Evolutionary conservation across 2,888 invertebrate genomes (phyloP).

Genomic region (Melikaiella ostensackeni): DNA sequence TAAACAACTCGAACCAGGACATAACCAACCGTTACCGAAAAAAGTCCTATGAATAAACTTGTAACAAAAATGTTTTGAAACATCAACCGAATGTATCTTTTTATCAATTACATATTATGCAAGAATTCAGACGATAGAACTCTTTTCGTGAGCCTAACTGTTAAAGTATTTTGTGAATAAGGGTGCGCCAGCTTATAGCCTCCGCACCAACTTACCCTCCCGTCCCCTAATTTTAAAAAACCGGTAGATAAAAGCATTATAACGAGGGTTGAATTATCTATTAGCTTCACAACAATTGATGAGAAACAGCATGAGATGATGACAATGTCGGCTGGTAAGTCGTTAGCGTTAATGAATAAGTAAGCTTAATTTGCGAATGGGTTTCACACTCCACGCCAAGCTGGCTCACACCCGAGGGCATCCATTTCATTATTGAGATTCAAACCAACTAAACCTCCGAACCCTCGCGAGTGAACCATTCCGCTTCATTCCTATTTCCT

Average conservation of each 20-base stretch:
- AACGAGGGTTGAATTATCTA: background rate
- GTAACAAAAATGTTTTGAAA: no score
- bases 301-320: background rate
- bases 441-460: constrained; percentile 52
- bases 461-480: constrained; percentile 46
- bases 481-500: constrained; percentile 9
- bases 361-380: constrained; percentile 74
- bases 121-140: no score
- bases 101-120: no score
- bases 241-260: background rate
- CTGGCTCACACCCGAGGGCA: constrained; percentile 66
- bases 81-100: no score
- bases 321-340: constrained; percentile 54
- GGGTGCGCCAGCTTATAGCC: no score
- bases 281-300: background rate
- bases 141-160: no score
- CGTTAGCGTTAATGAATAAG: constrained; percentile 74
- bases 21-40: no score
- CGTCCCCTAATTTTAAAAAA: background rate
- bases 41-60: no score
- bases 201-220: no score
- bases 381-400: constrained; percentile 65
- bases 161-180: no score
- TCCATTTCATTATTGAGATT: constrained; percentile 72
- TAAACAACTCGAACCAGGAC: no score